Evolutionary conservation across 2,113 vertebrate genomes (phyloP), one percentile per base, ranked within the genome.

Genomic region (Brachionichthys hirsutus): DNA sequence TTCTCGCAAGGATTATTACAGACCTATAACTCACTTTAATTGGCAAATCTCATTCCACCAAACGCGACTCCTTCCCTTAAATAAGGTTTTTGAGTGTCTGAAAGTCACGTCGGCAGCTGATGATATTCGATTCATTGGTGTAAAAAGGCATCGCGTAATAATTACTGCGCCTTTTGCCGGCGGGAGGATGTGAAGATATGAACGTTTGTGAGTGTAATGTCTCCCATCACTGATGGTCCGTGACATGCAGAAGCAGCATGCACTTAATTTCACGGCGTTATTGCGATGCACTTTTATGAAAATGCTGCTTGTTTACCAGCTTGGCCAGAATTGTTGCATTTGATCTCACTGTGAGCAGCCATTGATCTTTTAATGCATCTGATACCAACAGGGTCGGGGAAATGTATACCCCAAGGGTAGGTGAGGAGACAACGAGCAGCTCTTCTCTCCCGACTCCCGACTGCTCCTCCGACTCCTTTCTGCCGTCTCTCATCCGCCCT

Each of bases 11-110:
- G 82, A 86, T 87, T 86, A 83, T 78, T 77, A 71, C 77, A 71
- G 81, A 82, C 78, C 17, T 70, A 87, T 85, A 87, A 85, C 85
- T 88, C 87, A 89, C 36, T 36, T 78, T 86, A 88, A 88, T 86
- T 85, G 81, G 75, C 82, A 82, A 87, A 86, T 82, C 81, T 75
- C 84, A 83, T 88, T 80, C 81, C 52, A 63, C 75, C 75, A 70
- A 82, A 85, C 64, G 77, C 19, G 50, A 83, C 57, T 81, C 67
- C 67, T 78, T 82, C 75, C 56, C 70, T 78, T 80, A 68, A 83
- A 85, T 61, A 73, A 53, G 81, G 62, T 51, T 80, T 75, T 85
- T 67, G 77, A 78, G 61, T 72, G 73, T 69, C 57, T 60, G 65
- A 73, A 63, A 77, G 69, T 44, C 56, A 15, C 12, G 54, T 43